phyloP scores from a whole-genome alignment of 2,113 vertebrate genomes.

The Pelecanus crispus region DNA sequence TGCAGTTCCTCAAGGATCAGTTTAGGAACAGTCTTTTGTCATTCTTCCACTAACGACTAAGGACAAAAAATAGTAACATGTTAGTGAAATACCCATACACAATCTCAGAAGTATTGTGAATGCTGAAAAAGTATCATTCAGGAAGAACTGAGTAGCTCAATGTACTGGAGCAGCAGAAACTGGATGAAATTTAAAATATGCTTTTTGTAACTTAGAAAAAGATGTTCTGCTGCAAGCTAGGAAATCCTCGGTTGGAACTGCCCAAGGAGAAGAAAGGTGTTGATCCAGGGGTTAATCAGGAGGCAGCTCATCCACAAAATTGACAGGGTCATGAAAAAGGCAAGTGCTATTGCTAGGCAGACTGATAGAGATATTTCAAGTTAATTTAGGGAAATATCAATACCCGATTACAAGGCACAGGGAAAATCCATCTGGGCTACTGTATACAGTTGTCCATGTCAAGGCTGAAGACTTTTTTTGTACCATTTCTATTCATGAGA shows the following conservation, averaged over 20 bases:
- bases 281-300: neutral
- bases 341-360: neutral
- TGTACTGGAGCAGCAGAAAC: neutral
- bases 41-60: neutral
- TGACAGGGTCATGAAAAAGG: neutral
- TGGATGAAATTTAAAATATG: neutral
- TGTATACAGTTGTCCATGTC: neutral
- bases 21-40: neutral
- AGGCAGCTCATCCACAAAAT: neutral
- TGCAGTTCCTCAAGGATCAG: neutral
- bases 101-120: neutral
- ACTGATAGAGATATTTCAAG: neutral
- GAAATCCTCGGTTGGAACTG: neutral
- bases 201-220: neutral
- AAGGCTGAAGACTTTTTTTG: neutral
- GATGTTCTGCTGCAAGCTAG: neutral
- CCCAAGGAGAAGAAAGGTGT: neutral
- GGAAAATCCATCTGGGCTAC: neutral
- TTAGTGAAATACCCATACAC: neutral
- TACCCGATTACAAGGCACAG: neutral
- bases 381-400: neutral
- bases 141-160: neutral
- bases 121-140: neutral
- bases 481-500: neutral
- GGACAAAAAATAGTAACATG: neutral